Evolutionary conservation across 1,140 invertebrate genomes (phyloP).

Genomic region (Akabosia matsudoensis): DNA sequence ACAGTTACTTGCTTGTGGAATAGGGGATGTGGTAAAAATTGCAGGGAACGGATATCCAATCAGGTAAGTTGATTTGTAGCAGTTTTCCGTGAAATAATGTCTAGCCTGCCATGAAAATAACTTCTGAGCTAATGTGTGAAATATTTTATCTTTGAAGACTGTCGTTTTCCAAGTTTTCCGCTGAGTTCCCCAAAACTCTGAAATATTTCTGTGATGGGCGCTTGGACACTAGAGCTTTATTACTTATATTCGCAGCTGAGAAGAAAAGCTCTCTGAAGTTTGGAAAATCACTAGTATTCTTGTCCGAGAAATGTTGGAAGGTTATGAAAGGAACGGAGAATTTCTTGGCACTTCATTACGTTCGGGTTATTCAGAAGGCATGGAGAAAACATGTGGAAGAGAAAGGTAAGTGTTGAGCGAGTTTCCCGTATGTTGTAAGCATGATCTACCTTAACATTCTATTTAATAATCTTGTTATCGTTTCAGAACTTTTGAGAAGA

Average conservation of each 20-base stretch:
- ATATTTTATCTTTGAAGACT: conserved; percentile 13
- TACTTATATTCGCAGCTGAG: background rate
- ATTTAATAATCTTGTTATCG: background rate
- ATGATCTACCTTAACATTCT: no score
- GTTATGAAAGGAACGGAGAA: conserved; percentile 26
- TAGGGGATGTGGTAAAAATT: conserved; percentile 37
- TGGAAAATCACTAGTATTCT: conserved; percentile 28
- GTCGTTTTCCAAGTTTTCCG: conserved; percentile 18
- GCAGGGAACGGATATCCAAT: conserved; percentile 41
- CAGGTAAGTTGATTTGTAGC: no score
- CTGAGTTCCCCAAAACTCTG: conserved; percentile 8
- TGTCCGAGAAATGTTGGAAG: conserved; percentile 28
- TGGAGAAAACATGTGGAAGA: conserved; percentile 21
- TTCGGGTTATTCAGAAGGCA: conserved; percentile 24
- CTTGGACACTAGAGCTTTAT: background rate
- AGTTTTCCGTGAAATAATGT: no score
- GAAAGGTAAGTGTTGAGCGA: no score
- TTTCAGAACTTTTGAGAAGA: background rate
- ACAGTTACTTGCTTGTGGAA: conserved; percentile 35
- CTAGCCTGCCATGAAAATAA: no score
- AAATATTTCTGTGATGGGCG: background rate
- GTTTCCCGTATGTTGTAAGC: no score
- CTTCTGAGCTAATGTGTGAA: no score
- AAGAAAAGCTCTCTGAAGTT: conserved; percentile 12
- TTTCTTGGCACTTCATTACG: background rate